Evolutionary conservation across 1,140 invertebrate species (phyloP).

Genomic region (Panagrolaimus sp.): DNA sequence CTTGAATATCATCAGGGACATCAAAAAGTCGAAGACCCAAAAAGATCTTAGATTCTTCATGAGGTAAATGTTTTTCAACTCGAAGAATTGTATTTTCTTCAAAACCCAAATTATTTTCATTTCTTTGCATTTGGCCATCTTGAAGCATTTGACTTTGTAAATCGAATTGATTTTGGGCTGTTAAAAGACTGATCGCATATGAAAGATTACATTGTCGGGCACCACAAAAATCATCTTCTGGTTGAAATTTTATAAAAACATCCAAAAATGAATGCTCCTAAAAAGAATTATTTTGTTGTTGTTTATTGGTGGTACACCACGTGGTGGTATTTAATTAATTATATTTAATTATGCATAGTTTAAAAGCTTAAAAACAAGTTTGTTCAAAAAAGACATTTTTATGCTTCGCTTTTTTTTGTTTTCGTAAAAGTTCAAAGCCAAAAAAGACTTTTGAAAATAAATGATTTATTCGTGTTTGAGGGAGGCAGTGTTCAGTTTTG

Average conservation of each 20-base stretch:
- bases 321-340: background rate
- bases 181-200: slow-evolving; percentile 37
- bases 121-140: slow-evolving; percentile 36
- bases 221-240: slow-evolving; percentile 40
- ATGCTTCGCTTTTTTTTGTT: too few species aligned
- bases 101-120: slow-evolving; percentile 21
- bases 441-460: too few species aligned
- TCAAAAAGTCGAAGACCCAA: slow-evolving; percentile 42
- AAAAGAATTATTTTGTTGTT: slow-evolving; percentile 18
- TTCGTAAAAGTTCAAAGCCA: too few species aligned
- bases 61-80: slow-evolving; percentile 23
- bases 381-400: too few species aligned
- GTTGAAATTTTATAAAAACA: slow-evolving; percentile 31
- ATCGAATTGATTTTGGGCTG: slow-evolving; percentile 41
- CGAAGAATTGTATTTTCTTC: slow-evolving; percentile 45
- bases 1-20: slow-evolving; percentile 45
- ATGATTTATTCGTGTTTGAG: too few species aligned
- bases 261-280: slow-evolving; percentile 30
- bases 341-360: too few species aligned
- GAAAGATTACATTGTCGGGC: slow-evolving; percentile 37
- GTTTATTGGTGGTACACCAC: background rate
- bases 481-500: too few species aligned
- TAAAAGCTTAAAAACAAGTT: too few species aligned
- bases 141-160: slow-evolving; percentile 35
- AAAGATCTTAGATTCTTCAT: slow-evolving; percentile 36